These are phyloP conservation scores for Pithecia hirsuta DNA, from an alignment of 2,797 vertebrate species.

Conservation along the genomic window DNA sequence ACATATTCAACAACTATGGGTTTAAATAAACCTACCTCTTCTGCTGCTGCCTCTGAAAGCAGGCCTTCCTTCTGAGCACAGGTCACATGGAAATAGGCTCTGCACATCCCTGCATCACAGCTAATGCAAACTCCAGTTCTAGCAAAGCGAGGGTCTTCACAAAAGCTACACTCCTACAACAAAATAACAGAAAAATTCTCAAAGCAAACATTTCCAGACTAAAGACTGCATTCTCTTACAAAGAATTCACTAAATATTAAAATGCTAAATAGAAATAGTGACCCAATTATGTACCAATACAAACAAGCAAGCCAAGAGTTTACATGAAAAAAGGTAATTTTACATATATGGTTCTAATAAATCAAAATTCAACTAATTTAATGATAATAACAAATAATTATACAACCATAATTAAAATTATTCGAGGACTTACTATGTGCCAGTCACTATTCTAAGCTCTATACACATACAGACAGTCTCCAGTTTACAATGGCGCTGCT, in stretches of 20 bases:
- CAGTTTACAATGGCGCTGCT: not conserved
- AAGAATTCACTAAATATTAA: not conserved
- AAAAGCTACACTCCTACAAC: slow-evolving; percentile 96
- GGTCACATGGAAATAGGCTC: slow-evolving; percentile 98
- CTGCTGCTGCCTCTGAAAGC: slow-evolving; percentile 97
- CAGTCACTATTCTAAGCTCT: slow-evolving; percentile 7
- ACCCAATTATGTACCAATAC: not conserved
- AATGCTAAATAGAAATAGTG: not conserved
- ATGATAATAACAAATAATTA: not conserved
- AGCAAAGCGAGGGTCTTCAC: slow-evolving; percentile 97
- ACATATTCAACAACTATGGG: not conserved
- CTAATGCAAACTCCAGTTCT: slow-evolving; percentile 98
- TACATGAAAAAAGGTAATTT: slow-evolving; percentile 31
- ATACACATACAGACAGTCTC: not conserved
- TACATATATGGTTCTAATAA: not conserved
- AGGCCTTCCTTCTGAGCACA: slow-evolving; percentile 98
- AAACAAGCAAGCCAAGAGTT: slow-evolving; percentile 23
- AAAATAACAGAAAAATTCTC: not conserved
- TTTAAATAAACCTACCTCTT: slow-evolving; percentile 89
- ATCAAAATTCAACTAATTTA: not conserved
- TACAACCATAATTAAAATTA: not conserved
- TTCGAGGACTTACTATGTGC: not conserved
- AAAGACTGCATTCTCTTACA: not conserved
- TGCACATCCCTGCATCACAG: slow-evolving; percentile 99
- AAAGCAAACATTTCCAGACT: slow-evolving; percentile 34